These are phyloP conservation scores for Protula sp. DNA, from an alignment of 2,888 invertebrate genomes.

Conservation along the genomic window DNA sequence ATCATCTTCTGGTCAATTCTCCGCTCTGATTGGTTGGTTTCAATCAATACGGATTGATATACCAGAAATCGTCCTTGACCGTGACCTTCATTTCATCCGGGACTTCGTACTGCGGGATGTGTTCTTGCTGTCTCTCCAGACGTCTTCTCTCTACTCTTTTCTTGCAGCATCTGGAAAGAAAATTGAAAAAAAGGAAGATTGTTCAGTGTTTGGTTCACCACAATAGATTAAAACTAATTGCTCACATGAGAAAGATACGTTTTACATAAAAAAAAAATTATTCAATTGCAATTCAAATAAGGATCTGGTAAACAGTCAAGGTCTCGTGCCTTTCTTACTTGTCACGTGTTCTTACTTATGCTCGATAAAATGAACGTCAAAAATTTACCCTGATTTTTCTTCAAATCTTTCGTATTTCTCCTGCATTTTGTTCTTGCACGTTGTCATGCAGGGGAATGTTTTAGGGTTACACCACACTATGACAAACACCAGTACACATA, in stretches of 20 bases:
- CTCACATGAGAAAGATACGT: too few species aligned
- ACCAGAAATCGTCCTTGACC: background rate
- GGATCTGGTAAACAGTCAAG: too few species aligned
- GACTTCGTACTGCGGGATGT: constrained; percentile 3
- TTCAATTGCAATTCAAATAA: too few species aligned
- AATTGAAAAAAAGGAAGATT: too few species aligned
- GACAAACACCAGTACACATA: background rate
- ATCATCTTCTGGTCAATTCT: too few species aligned
- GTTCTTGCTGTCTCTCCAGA: background rate
- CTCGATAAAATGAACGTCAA: too few species aligned
- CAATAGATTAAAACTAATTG: too few species aligned
- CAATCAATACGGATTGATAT: background rate
- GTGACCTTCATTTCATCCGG: background rate
- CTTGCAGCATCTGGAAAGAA: background rate
- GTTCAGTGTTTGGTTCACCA: too few species aligned
- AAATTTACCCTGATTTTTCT: background rate
- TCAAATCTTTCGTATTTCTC: background rate
- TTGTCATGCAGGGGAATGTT: background rate
- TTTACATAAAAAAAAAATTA: too few species aligned
- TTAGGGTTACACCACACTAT: background rate
- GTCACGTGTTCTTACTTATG: too few species aligned
- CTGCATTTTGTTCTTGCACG: background rate
- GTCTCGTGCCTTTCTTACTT: too few species aligned
- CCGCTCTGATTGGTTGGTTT: too few species aligned
- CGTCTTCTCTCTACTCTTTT: background rate